Base-by-base conservation (phyloP, 2,113 vertebrate genomes). In the Platycercus adscitus region DNA sequence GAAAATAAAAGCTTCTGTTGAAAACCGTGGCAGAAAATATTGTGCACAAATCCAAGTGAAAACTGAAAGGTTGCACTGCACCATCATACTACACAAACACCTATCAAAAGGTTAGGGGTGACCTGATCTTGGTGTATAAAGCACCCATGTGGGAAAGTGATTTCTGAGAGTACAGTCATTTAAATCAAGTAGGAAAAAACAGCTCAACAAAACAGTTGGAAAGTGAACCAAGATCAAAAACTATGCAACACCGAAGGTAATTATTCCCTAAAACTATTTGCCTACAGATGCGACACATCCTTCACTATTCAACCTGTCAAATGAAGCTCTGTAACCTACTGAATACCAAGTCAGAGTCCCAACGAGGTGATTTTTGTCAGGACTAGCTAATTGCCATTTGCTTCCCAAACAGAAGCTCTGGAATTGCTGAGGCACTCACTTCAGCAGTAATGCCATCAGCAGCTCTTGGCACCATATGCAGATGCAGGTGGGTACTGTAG, bases 141-240 rank as follows among this genome's bases (percentile, higher is more conserved):
- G 23, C 20, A 50, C 17, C 11, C 21, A 23, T 0, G 0, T 37
- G 52, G 41, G 52, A 87, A 95, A 87, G 19, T 44, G 12, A 7
- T 86, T 86, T 88, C 49, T 81, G 53, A 90, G 44, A 83, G 15
- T 52, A 21, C 24, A 76, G 41, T 28, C 28, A 29, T 46, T 83
- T 90, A 77, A 88, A 92, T 90, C 11, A 23, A 31, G 26, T 11
- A 66, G 61, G 65, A 89, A 76, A 82, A 95, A 47, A 68, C n/a
- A 86, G 35, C 46, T 65, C 0, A 0, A 77, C 65, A 76, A 80
- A 92, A 35, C 26, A n/a, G 18, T 18, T 81, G 68, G 41, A 63
- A 88, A 69, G 53, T 50, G 64, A 95, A 91, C 31, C 53, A 88
- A 86, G 68, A 92, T 84, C 65, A 92, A 81, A 95, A 95, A 5